Evolutionary conservation across 2,797 vertebrate genomes (phyloP).

Genomic region (Megaceryle alcyon): DNA sequence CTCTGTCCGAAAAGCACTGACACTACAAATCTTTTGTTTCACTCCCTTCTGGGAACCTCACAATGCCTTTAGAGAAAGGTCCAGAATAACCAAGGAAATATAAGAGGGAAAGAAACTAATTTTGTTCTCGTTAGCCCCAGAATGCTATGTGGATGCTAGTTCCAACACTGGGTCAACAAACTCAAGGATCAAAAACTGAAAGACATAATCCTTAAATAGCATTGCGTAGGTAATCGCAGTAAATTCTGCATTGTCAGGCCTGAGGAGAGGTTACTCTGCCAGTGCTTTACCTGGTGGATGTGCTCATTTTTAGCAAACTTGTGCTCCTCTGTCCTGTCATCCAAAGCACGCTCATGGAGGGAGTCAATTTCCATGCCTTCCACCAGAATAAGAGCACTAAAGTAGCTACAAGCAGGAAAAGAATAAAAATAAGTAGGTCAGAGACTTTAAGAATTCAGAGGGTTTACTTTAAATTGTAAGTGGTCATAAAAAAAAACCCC

Average conservation of each 20-base stretch:
- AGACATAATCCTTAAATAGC: not conserved
- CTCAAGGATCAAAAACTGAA: not conserved
- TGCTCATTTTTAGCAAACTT: slow-evolving; percentile 85
- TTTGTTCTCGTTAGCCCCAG: not conserved
- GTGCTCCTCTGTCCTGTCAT: slow-evolving; percentile 91
- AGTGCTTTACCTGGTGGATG: slow-evolving; percentile 85
- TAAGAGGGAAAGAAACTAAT: not conserved
- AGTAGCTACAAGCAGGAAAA: slow-evolving; percentile 81
- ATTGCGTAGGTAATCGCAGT: not conserved
- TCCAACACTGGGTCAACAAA: not conserved
- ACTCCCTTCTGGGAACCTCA: not conserved
- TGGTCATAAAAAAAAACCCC: not conserved
- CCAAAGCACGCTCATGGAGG: slow-evolving; percentile 92
- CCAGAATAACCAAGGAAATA: not conserved
- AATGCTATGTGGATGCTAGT: not conserved
- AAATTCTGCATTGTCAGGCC: not conserved
- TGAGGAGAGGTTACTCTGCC: not conserved
- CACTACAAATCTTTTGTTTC: not conserved
- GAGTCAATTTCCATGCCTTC: slow-evolving; percentile 98
- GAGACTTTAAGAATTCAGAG: not conserved
- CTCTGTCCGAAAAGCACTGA: not conserved
- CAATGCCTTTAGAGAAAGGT: not conserved
- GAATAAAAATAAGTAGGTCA: not conserved
- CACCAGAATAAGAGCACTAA: slow-evolving; percentile 93
- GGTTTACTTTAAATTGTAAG: not conserved